Conservation (phyloP, 2,797 vertebrate genomes). For the Hylomyscus alleni region DNA sequence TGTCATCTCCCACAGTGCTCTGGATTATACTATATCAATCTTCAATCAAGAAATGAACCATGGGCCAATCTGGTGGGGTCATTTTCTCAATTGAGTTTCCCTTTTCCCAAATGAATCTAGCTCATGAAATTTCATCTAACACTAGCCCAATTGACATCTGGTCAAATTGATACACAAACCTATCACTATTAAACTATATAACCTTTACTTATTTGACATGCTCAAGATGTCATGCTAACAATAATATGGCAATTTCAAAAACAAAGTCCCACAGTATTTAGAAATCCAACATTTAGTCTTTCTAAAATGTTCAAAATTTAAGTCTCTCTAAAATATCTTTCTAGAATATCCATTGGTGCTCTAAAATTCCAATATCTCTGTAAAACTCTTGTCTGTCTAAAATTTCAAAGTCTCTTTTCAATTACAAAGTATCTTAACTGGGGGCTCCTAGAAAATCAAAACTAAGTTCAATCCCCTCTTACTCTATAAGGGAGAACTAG, state of each 20-base stretch:
- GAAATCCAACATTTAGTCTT: background rate
- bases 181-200: background rate
- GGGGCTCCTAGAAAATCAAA: background rate
- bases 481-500: background rate
- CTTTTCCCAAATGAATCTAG: background rate
- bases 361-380: background rate
- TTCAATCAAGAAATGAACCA: no score
- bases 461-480: background rate
- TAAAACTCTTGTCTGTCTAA: background rate
- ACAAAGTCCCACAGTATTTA: background rate
- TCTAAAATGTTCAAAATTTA: no score
- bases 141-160: background rate
- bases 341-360: background rate
- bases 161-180: background rate
- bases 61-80: background rate
- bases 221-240: background rate
- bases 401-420: background rate
- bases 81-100: background rate
- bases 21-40: no score
- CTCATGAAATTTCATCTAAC: background rate
- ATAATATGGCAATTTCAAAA: background rate
- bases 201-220: background rate
- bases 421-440: background rate
- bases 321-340: background rate
- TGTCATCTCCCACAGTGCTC: no score